A percentile compares a stretch with the other conserved stretches of the same genome.
Evolutionary conservation across 2,888 invertebrate species (phyloP).

Genomic region (Eristalis intricaria): DNA sequence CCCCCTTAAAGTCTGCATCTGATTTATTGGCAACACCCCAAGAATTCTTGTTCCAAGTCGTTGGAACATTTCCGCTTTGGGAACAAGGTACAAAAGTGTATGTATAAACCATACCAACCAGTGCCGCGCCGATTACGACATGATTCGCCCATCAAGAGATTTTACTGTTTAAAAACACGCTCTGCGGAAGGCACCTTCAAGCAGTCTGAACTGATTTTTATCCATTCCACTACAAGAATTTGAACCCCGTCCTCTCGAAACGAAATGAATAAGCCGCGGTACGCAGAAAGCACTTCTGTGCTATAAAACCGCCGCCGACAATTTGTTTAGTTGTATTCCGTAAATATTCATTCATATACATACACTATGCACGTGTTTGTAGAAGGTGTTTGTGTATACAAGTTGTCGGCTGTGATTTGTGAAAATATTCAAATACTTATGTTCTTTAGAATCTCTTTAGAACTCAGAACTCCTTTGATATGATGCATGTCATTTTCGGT

Average conservation of each 20-base stretch:
- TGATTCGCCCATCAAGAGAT: slow-evolving; percentile 53
- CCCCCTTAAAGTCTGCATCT: slow-evolving; percentile 36
- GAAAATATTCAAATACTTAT: not conserved
- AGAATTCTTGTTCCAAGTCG: slow-evolving; percentile 46
- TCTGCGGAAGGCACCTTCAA: slow-evolving; percentile 25
- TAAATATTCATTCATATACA: not conserved
- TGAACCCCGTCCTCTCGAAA: not conserved
- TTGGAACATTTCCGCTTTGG: slow-evolving; percentile 35
- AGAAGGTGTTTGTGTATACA: not conserved
- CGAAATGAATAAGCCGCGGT: slow-evolving; percentile 19
- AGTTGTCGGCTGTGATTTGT: not conserved
- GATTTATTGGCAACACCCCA: slow-evolving; percentile 58
- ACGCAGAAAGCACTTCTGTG: not conserved
- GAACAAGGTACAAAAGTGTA: not conserved
- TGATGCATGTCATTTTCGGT: not conserved
- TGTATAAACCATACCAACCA: slow-evolving; percentile 6
- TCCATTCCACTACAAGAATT: slow-evolving; percentile 19
- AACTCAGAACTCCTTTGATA: not conserved
- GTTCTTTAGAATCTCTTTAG: not conserved
- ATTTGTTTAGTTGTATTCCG: slow-evolving; percentile 31
- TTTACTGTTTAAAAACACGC: slow-evolving; percentile 60
- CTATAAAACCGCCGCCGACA: slow-evolving; percentile 5
- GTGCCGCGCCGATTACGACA: slow-evolving; percentile 49
- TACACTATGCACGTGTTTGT: not conserved
- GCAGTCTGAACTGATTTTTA: slow-evolving; percentile 29